A percentile compares a stretch with the other conserved stretches of the same genome.
Evolutionary conservation across 1,140 invertebrate species (phyloP).

Genomic region (Rhagoletis zephyria): DNA sequence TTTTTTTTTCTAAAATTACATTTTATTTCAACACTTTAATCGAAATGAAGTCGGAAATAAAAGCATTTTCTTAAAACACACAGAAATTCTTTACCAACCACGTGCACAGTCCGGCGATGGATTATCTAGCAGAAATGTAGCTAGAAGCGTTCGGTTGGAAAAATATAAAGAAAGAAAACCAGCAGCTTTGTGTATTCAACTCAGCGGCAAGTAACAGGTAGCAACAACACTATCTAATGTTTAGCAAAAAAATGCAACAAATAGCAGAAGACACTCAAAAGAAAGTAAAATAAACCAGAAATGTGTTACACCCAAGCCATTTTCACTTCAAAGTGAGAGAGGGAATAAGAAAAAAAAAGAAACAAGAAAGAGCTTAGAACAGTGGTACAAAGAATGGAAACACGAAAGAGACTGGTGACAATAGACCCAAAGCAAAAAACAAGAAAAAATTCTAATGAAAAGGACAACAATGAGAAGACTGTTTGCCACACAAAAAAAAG

Average conservation of each 20-base stretch:
- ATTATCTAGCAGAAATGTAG: slow-evolving; percentile 6
- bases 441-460: slow-evolving; percentile 22
- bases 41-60: neutral
- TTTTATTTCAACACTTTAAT: slow-evolving; percentile 18
- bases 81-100: neutral
- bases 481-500: neutral
- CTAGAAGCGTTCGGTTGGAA: slow-evolving; percentile 25
- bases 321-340: neutral
- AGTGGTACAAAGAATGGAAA: neutral
- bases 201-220: slow-evolving; percentile 8
- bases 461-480: slow-evolving; percentile 34
- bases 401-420: neutral
- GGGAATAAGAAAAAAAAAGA: neutral
- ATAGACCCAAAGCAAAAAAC: slow-evolving; percentile 18
- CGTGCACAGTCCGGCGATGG: neutral
- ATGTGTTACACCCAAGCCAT: neutral
- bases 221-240: neutral
- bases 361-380: neutral
- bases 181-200: slow-evolving; percentile 6
- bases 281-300: neutral
- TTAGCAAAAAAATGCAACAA: slow-evolving; percentile 14
- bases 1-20: neutral
- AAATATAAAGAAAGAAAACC: slow-evolving; percentile 7
- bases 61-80: neutral
- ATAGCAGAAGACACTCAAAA: slow-evolving; percentile 15